A percentile compares a stretch with the other conserved stretches of the same genome.
These are phyloP conservation scores for Bombus superbus DNA, from an alignment of 1,140 invertebrate genomes.

Conservation along the genomic window DNA sequence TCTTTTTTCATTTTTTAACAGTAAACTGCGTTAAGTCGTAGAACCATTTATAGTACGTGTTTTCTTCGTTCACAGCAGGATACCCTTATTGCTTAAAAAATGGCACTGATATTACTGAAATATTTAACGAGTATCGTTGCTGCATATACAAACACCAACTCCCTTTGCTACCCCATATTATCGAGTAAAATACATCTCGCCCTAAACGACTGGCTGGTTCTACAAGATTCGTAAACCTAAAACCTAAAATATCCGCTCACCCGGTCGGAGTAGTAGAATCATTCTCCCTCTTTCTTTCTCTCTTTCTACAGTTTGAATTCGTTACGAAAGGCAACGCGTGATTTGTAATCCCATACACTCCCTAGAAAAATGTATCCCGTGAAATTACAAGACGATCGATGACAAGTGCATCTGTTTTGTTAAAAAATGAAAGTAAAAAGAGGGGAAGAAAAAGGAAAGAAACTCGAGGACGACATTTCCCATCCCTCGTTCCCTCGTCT, in stretches of 20 bases:
- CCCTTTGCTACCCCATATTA: slow-evolving; percentile 25
- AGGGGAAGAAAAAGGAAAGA: background rate
- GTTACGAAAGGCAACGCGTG: slow-evolving; percentile 80
- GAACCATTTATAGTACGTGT: slow-evolving; percentile 56
- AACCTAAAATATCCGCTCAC: slow-evolving; percentile 63
- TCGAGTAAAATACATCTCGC: slow-evolving; percentile 52
- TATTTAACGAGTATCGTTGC: slow-evolving; percentile 70
- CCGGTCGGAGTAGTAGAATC: slow-evolving; percentile 63
- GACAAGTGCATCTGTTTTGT: slow-evolving; percentile 24
- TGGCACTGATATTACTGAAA: slow-evolving; percentile 79
- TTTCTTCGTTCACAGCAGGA: slow-evolving; percentile 64
- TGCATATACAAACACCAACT: slow-evolving; percentile 40
- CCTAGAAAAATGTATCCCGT: slow-evolving; percentile 59
- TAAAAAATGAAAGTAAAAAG: background rate
- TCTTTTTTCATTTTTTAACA: slow-evolving; percentile 9
- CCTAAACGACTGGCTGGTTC: slow-evolving; percentile 55
- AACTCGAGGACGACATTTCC: background rate
- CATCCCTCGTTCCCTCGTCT: background rate
- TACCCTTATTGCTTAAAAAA: slow-evolving; percentile 81
- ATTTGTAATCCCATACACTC: slow-evolving; percentile 72
- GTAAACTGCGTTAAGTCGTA: slow-evolving; percentile 58
- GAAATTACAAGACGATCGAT: slow-evolving; percentile 52
- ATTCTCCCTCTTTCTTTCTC: slow-evolving; percentile 30
- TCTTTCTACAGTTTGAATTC: slow-evolving; percentile 68
- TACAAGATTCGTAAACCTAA: slow-evolving; percentile 59